phyloP scores from a whole-genome alignment of 2,113 vertebrate genomes.

The Petrocephalus zakoni region DNA sequence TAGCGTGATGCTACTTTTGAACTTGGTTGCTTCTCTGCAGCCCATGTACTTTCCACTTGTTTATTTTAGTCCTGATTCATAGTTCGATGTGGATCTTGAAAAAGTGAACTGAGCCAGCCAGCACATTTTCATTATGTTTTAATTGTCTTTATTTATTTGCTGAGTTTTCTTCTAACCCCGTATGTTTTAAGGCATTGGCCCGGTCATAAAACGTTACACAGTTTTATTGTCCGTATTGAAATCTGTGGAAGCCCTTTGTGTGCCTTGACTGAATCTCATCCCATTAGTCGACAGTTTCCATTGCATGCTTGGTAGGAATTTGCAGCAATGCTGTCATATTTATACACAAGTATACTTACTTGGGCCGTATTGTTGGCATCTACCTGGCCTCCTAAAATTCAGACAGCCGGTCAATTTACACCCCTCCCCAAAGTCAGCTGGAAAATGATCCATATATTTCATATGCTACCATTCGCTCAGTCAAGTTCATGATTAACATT shows the following conservation, averaged over 20 bases:
- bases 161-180: neutral
- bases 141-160: neutral
- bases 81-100: neutral
- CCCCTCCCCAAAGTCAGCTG: neutral
- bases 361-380: neutral
- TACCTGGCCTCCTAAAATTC: neutral
- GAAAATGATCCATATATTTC: neutral
- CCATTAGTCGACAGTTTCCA: constrained; percentile 1
- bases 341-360: neutral
- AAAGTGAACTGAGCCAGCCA: neutral
- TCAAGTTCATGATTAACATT: neutral
- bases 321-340: neutral
- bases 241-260: neutral
- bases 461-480: neutral
- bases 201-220: neutral
- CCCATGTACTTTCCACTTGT: neutral
- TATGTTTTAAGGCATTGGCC: neutral
- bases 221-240: neutral
- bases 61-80: neutral
- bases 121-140: neutral
- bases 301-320: neutral
- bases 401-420: constrained; percentile 1
- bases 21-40: neutral
- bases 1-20: neutral
- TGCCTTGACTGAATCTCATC: neutral